A percentile compares a stretch with the other conserved stretches of the same genome.
Evolutionary conservation across 2,888 invertebrate species (phyloP).

Genomic region (Clanis bilineata): DNA sequence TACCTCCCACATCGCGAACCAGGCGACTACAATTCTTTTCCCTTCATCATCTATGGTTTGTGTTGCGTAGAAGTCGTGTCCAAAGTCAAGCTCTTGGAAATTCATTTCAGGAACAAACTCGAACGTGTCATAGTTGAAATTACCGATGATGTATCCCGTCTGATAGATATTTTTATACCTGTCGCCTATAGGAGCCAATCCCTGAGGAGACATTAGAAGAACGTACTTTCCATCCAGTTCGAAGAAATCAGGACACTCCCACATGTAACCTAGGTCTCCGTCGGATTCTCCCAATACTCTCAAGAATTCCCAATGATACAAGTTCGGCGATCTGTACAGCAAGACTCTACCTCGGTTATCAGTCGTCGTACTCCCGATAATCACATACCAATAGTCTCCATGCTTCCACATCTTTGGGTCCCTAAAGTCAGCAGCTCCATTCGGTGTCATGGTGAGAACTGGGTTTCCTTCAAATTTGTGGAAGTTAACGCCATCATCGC

Average conservation of each 20-base stretch:
- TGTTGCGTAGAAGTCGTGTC: constrained; percentile 76
- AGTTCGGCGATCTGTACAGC: constrained; percentile 65
- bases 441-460: constrained; percentile 56
- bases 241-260: constrained; percentile 81
- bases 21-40: constrained; percentile 60
- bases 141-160: constrained; percentile 71
- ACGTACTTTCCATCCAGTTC: constrained; percentile 67
- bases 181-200: constrained; percentile 61
- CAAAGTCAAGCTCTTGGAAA: constrained; percentile 72
- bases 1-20: constrained; percentile 75
- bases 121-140: constrained; percentile 65
- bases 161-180: constrained; percentile 66
- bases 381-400: constrained; percentile 65
- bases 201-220: constrained; percentile 72
- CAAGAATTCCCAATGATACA: constrained; percentile 66
- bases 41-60: constrained; percentile 64
- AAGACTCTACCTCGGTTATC: constrained; percentile 62
- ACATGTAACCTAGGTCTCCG: constrained; percentile 69
- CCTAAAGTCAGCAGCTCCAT: constrained; percentile 69
- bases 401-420: constrained; percentile 77
- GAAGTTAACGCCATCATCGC: constrained; percentile 67
- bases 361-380: constrained; percentile 64
- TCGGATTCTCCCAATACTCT: constrained; percentile 61
- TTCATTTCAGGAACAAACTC: constrained; percentile 56
- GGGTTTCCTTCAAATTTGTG: constrained; percentile 68